Conservation (phyloP, 1,140 invertebrate genomes). For the Magallana angulata region DNA sequence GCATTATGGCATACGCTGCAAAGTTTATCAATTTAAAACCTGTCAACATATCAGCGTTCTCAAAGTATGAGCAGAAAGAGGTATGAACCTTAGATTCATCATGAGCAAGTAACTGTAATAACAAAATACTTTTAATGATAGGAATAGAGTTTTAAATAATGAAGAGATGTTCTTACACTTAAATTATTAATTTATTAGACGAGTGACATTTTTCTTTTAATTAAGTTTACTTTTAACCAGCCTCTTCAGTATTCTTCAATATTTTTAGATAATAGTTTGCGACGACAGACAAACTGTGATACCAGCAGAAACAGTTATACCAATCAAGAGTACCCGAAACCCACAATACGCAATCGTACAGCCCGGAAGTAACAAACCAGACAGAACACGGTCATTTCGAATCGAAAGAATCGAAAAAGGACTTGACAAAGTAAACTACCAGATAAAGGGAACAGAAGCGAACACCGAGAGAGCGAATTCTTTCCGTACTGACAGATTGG, state of each 20-base stretch:
- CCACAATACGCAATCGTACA: background rate
- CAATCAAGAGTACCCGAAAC: background rate
- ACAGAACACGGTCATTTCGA: constrained; percentile 22
- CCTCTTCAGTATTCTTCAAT: background rate
- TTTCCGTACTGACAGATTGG: background rate
- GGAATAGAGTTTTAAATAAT: too few species aligned
- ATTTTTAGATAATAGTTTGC: constrained; percentile 26
- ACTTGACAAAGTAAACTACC: background rate
- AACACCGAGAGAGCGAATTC: background rate
- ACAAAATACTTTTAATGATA: too few species aligned
- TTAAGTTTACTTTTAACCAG: background rate
- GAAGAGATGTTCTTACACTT: too few species aligned
- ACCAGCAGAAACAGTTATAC: background rate
- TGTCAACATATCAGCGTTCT: constrained; percentile 31
- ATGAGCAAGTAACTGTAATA: too few species aligned
- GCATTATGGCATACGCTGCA: constrained; percentile 96
- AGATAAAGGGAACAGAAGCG: background rate
- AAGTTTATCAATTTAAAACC: constrained; percentile 92
- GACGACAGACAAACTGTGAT: constrained; percentile 14
- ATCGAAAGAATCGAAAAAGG: constrained; percentile 9
- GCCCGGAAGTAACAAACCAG: background rate
- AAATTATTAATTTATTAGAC: too few species aligned
- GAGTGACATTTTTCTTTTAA: background rate
- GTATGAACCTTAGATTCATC: background rate
- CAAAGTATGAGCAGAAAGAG: constrained; percentile 34